A percentile compares a stretch with the other conserved stretches of the same genome.
phyloP scores from a whole-genome alignment of 2,797 vertebrate species.

The Scleropages formosus region DNA sequence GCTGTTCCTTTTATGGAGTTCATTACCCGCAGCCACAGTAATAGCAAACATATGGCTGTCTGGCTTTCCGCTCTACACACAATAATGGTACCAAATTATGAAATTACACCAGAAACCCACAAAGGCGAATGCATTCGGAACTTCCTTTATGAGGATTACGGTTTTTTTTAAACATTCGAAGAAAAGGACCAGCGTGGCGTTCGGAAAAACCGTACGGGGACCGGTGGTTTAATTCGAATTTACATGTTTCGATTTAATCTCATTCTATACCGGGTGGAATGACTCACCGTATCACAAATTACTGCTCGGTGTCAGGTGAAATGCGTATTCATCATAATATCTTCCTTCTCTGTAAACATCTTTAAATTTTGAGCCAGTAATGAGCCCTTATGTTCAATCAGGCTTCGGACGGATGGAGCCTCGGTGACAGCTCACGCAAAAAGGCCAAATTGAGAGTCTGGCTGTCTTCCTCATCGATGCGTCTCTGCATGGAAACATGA shows the following conservation, averaged over 20 bases:
- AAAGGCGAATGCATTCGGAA: conserved; percentile 49
- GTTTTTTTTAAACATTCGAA: conserved; percentile 32
- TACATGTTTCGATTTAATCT: not conserved
- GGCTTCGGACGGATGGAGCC: not conserved
- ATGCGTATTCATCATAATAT: not conserved
- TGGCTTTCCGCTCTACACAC: conserved; percentile 25
- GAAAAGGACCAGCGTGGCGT: conserved; percentile 19
- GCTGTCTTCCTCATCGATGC: not conserved
- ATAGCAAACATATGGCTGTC: conserved; percentile 62
- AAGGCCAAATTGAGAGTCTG: not conserved
- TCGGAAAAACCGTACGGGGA: conserved; percentile 12
- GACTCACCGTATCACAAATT: not conserved
- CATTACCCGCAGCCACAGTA: conserved; percentile 54
- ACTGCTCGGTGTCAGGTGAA: not conserved
- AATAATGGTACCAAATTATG: conserved; percentile 49
- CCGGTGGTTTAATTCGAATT: conserved; percentile 10
- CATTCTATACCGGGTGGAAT: not conserved
- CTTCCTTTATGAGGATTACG: conserved; percentile 32
- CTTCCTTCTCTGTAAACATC: not conserved
- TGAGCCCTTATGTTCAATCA: not conserved
- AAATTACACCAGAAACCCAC: conserved; percentile 51
- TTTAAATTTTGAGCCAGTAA: not conserved
- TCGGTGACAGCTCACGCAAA: too few relatives aligned
- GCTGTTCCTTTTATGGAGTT: conserved; percentile 55
- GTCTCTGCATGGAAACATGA: not conserved